Evolutionary conservation across 2,888 invertebrate species (phyloP), one percentile per base, ranked within the genome.

Genomic region (Andrena hattorfiana): DNA sequence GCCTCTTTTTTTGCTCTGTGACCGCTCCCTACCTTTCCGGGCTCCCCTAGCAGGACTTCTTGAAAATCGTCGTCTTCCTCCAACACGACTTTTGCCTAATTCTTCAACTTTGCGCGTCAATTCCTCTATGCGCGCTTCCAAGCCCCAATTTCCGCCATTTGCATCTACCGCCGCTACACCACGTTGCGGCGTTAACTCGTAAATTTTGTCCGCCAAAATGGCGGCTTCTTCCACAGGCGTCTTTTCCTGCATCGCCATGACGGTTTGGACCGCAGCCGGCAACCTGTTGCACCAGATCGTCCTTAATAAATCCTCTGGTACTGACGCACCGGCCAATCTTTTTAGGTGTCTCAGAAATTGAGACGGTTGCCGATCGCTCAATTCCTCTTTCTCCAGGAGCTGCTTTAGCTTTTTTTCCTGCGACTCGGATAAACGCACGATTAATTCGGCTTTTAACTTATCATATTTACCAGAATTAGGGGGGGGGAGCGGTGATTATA

Each of bases 271-370:
- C 2, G 20, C 0, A 16, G 16, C n/a, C n/a, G 32, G 32, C 60
- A 62, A 30, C 8, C 60, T 62, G 8, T 30, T 30, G 2, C n/a
- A 3, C 32, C 60, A 62, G 16, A 62, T 28, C 1, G 16, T n/a
- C 10, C 20, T 62, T 3, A 62, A 32, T 1, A 64, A 20, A n/a
- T 23, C 23, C 0, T 64, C 48, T 0, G 42, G 64, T 23, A 64
- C 26, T 7, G 64, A 16, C 5, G 20, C 13, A 32, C 26, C 64
- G 1, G 42, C 42, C 16, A 64, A 10, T 5, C 48, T 20, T 20
- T 13, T 35, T 1, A 64, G 64, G 3, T 64, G 42, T 16, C 48
- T 64, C 10, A 64, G 20, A 23, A 64, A 64, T 23, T 64, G 64
- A 4, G 32, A 32, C 13, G 64, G 64, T 1, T 16, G 10, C 7